Conservation (phyloP, 2,113 vertebrate genomes). For the Ageneiosus marmoratus region DNA sequence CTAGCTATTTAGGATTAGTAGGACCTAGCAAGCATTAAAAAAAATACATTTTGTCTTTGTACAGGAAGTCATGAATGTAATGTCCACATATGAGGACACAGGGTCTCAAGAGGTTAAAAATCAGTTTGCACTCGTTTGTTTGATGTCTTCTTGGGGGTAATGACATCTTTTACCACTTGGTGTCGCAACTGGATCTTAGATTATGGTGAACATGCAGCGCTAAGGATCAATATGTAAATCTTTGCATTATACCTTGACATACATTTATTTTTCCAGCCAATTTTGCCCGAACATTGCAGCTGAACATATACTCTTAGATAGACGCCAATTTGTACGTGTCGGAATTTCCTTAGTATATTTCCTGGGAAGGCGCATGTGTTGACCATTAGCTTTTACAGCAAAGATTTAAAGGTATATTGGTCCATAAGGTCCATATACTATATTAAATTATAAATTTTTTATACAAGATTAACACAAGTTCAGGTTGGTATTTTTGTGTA, state of each 20-base stretch:
- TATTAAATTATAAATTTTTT: not conserved
- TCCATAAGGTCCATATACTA: not conserved
- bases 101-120: not conserved
- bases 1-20: too few relatives aligned
- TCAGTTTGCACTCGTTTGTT: not conserved
- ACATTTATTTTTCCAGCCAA: not conserved
- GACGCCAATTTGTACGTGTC: not conserved
- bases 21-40: too few relatives aligned
- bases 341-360: not conserved
- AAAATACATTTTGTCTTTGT: too few relatives aligned
- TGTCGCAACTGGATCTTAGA: conserved; percentile 18
- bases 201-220: not conserved
- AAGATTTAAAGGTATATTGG: not conserved
- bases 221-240: too few relatives aligned
- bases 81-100: too few relatives aligned
- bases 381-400: not conserved
- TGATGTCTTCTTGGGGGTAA: not conserved
- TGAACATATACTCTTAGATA: not conserved
- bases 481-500: not conserved
- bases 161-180: conserved; percentile 21
- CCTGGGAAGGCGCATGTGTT: not conserved
- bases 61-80: too few relatives aligned
- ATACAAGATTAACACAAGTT: not conserved
- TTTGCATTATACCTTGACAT: not conserved
- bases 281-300: not conserved